Percentiles rank a stretch among this genome's conserved stretches.
These are phyloP conservation scores for Hoplias malabaricus DNA, from an alignment of 2,113 vertebrate genomes.

Conservation along the genomic window DNA sequence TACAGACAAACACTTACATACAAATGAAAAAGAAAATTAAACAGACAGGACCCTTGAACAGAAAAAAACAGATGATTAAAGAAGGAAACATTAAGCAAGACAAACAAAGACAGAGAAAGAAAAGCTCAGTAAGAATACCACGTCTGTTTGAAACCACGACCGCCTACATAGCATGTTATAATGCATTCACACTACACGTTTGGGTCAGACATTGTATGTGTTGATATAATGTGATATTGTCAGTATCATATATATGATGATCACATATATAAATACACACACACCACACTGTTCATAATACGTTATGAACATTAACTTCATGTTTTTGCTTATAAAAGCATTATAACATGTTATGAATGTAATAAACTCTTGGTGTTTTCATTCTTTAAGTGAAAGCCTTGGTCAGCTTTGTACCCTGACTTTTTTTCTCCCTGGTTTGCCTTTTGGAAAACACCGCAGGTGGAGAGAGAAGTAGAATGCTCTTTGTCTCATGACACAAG, in stretches of 20 bases:
- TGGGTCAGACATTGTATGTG: too few species aligned
- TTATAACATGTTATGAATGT: too few species aligned
- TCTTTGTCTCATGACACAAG: slow-evolving; percentile 40
- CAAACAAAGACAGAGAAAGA: slow-evolving; percentile 15
- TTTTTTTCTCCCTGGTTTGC: slow-evolving; percentile 9
- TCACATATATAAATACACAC: too few species aligned
- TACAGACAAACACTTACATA: slow-evolving; percentile 30
- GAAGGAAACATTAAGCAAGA: slow-evolving; percentile 26
- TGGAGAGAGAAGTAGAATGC: slow-evolving; percentile 44
- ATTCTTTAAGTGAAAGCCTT: background rate
- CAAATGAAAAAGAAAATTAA: slow-evolving; percentile 14
- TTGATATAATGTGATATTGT: too few species aligned
- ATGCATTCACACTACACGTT: too few species aligned
- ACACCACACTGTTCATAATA: too few species aligned
- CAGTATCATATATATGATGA: too few species aligned
- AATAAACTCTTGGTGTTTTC: too few species aligned
- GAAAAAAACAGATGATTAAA: slow-evolving; percentile 37
- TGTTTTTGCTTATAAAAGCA: too few species aligned
- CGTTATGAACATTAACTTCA: too few species aligned
- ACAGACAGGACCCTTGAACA: slow-evolving; percentile 1
- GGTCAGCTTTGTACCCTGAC: slow-evolving; percentile 20
- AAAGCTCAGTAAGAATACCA: background rate
- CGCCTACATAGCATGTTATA: too few species aligned
- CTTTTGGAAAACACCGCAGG: slow-evolving; percentile 43
- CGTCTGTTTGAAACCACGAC: too few species aligned